A percentile compares a stretch with the other conserved stretches of the same genome.
phyloP scores from a whole-genome alignment of 2,888 invertebrate genomes.

The Lasioglossum marginatum region DNA sequence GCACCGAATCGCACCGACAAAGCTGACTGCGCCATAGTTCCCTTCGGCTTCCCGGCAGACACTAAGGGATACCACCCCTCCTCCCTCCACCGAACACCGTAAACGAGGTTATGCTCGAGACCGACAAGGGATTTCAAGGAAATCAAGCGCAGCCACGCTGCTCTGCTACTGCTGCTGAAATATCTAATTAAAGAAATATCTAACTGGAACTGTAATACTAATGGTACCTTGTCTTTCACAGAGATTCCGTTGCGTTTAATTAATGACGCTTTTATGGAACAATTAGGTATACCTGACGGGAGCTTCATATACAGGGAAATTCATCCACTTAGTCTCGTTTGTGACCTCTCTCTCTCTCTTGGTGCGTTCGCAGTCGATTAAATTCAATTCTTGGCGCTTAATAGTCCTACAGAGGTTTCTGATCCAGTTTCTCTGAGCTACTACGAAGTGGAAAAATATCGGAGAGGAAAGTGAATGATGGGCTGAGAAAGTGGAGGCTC shows the following conservation, averaged over 20 bases:
- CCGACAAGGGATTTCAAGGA: neutral
- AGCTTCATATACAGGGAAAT: neutral
- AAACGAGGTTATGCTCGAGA: neutral
- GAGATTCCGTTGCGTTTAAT: neutral
- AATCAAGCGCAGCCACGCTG: neutral
- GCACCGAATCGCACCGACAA: slow-evolving; percentile 59
- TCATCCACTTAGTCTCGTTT: neutral
- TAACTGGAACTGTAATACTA: neutral
- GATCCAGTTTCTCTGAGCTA: no score
- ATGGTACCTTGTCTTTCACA: neutral
- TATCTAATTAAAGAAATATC: neutral
- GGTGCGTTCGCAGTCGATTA: no score
- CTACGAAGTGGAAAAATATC: no score
- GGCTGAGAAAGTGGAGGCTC: no score
- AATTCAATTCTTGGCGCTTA: no score
- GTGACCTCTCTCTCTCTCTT: no score
- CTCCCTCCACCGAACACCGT: neutral
- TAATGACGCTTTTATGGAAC: neutral
- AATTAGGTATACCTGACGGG: neutral
- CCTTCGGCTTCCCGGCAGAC: neutral
- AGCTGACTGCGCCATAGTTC: slow-evolving; percentile 57
- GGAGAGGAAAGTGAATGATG: no score
- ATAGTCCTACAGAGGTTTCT: no score
- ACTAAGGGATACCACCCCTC: neutral
- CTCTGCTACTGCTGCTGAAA: neutral